phyloP scores from a whole-genome alignment of 1,140 invertebrate genomes.

The Dinoponera quadriceps region DNA sequence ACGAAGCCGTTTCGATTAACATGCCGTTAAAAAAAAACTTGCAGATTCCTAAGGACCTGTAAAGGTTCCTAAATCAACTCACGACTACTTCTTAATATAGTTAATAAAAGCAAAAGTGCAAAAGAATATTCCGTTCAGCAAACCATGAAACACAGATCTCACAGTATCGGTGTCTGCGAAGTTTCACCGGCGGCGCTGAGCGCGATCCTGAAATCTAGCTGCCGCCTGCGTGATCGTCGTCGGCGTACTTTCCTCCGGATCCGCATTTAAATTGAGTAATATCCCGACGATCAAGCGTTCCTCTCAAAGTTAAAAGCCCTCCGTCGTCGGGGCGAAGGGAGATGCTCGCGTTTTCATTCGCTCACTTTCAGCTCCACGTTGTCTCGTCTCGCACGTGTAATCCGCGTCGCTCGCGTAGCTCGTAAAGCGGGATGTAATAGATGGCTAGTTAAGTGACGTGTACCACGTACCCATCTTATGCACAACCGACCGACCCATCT shows the following conservation, averaged over 20 bases:
- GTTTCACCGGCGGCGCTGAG: conserved; percentile 61
- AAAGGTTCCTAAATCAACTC: too few relatives aligned
- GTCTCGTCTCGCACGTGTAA: conserved; percentile 27
- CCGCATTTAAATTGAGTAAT: conserved; percentile 73
- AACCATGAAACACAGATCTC: too few relatives aligned
- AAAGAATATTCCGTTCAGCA: too few relatives aligned
- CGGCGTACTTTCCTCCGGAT: conserved; percentile 53
- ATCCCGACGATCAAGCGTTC: conserved; percentile 57
- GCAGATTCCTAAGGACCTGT: too few relatives aligned
- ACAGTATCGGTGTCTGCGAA: conserved; percentile 41
- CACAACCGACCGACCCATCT: conserved; percentile 51
- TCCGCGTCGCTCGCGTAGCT: conserved; percentile 27
- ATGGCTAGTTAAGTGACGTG: conserved; percentile 63
- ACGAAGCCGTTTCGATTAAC: too few relatives aligned
- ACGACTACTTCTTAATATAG: too few relatives aligned
- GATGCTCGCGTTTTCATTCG: conserved; percentile 64
- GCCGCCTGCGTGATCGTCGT: conserved; percentile 11
- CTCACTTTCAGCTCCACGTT: neutral
- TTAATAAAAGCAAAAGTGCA: too few relatives aligned
- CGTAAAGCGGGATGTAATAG: conserved; percentile 64
- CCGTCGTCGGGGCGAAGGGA: conserved; percentile 62
- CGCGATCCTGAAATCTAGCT: neutral
- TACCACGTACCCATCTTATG: conserved; percentile 57
- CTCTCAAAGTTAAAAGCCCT: conserved; percentile 66
- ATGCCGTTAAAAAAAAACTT: too few relatives aligned